phyloP scores from a whole-genome alignment of 2,113 vertebrate genomes.

The Platichthys flesus region DNA sequence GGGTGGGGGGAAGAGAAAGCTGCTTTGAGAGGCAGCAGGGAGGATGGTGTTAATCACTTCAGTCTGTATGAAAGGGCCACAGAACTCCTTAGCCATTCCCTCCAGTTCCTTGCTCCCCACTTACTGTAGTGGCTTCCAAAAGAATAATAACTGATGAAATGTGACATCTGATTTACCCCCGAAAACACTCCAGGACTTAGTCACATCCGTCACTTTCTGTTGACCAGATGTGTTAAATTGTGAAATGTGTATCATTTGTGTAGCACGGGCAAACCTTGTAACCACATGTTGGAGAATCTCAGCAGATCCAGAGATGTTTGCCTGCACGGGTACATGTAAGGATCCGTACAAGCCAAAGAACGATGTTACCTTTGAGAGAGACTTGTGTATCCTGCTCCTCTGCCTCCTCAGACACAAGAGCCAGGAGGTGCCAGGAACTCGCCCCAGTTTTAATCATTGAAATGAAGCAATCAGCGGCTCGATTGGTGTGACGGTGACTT shows the following conservation, averaged over 20 bases:
- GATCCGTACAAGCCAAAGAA: conserved; percentile 2
- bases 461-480: conserved; percentile 69
- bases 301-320: conserved; percentile 10
- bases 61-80: conserved; percentile 68
- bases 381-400: conserved; percentile 12
- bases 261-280: conserved; percentile 11
- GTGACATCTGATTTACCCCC: conserved; percentile 54
- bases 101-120: conserved; percentile 21
- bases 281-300: conserved; percentile 12
- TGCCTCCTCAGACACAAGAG: conserved; percentile 12
- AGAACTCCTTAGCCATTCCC: conserved; percentile 62
- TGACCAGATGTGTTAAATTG: conserved; percentile 15
- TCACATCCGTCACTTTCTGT: conserved; percentile 16
- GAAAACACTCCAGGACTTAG: conserved; percentile 37
- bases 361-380: conserved; percentile 5
- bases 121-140: conserved; percentile 23
- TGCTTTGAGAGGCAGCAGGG: conserved; percentile 67
- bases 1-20: conserved; percentile 55
- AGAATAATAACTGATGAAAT: conserved; percentile 42
- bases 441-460: conserved; percentile 66
- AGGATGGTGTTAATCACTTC: conserved; percentile 75
- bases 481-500: conserved; percentile 73
- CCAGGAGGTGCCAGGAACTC: conserved; percentile 44
- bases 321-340: not conserved
- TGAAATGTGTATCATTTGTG: conserved; percentile 16